A percentile compares a stretch with the other conserved stretches of the same genome.
Evolutionary conservation across 2,797 vertebrate genomes (phyloP).

Genomic region (Microcaecilia unicolor): DNA sequence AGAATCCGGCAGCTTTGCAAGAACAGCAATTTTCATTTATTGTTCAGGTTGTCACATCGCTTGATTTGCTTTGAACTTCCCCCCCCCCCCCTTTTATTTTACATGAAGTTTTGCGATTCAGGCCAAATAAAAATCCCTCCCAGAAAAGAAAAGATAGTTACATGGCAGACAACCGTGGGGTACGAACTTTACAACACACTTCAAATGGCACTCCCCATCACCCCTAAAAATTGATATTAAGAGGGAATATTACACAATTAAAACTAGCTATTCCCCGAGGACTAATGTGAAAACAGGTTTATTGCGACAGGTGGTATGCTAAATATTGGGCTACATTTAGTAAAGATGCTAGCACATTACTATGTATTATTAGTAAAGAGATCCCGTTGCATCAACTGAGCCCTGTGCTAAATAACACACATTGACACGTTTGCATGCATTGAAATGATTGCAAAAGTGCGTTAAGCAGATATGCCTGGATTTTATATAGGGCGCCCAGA

Average conservation of each 20-base stretch:
- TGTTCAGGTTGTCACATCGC: slow-evolving; percentile 49
- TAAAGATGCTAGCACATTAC: too few species aligned
- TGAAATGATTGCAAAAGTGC: too few species aligned
- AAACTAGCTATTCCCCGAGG: neutral
- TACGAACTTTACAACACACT: neutral
- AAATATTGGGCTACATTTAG: slow-evolving; percentile 20
- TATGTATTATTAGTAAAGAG: slow-evolving; percentile 13
- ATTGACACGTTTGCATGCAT: slow-evolving; percentile 6
- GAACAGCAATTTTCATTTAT: slow-evolving; percentile 44
- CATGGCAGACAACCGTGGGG: too few species aligned
- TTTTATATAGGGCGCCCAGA: too few species aligned
- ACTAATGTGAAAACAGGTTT: neutral
- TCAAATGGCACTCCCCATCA: neutral
- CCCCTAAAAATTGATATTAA: neutral
- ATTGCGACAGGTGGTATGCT: slow-evolving; percentile 17
- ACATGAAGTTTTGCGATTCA: slow-evolving; percentile 28
- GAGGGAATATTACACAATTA: neutral
- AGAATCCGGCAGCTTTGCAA: slow-evolving; percentile 47
- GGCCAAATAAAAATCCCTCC: neutral
- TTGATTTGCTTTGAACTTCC: slow-evolving; percentile 70
- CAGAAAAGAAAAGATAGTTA: too few species aligned
- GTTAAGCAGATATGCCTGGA: too few species aligned
- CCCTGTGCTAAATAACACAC: too few species aligned
- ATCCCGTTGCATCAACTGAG: slow-evolving; percentile 11
- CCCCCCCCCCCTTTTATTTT: too few species aligned